phyloP scores from a whole-genome alignment of 2,797 vertebrate species.

The Tinamus major region DNA sequence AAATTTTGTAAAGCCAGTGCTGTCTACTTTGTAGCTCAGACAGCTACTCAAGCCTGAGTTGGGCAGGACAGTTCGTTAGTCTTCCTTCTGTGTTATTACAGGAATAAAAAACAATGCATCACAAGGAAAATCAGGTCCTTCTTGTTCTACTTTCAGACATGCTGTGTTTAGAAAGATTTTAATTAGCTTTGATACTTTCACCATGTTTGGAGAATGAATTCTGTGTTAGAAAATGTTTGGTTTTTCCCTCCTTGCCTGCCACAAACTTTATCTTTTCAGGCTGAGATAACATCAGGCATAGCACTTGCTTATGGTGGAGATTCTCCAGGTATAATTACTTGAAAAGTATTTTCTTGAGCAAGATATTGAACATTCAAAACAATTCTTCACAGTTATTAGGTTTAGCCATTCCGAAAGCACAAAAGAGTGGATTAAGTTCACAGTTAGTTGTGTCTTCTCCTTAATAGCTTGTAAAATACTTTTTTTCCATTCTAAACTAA shows the following conservation, averaged over 20 bases:
- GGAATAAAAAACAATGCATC: neutral
- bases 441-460: slow-evolving; percentile 31
- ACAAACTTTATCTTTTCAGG: neutral
- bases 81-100: neutral
- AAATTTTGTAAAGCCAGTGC: accelerated
- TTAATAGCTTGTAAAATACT: slow-evolving; percentile 43
- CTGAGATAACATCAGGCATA: neutral
- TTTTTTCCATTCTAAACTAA: slow-evolving; percentile 9
- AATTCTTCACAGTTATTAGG: slow-evolving; percentile 26
- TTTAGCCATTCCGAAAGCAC: slow-evolving; percentile 29
- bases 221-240: neutral
- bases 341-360: slow-evolving; percentile 25
- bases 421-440: slow-evolving; percentile 25
- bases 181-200: neutral
- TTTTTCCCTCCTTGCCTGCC: neutral
- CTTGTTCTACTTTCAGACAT: neutral
- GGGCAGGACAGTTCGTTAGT: neutral
- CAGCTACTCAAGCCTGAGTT: neutral
- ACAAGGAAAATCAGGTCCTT: neutral
- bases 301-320: neutral
- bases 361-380: neutral
- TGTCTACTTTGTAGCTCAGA: neutral
- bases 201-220: neutral
- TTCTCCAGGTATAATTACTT: neutral
- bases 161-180: neutral